Conservation (phyloP, 2,888 invertebrate genomes). For the Patella ulyssiponensis region DNA sequence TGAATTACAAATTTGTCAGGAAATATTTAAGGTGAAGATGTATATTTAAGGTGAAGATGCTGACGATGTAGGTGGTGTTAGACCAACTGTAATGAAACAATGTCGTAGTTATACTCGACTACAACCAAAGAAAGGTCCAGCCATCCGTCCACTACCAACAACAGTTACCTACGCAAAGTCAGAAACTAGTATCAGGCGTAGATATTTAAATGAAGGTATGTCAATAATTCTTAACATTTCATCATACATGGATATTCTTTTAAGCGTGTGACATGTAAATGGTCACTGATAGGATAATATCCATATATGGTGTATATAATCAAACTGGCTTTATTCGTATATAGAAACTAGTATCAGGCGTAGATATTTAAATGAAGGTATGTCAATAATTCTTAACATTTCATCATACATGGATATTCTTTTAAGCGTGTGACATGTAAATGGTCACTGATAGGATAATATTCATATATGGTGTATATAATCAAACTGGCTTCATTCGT, state of each 20-base stretch:
- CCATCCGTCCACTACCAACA: slow-evolving; percentile 61
- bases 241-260: no score
- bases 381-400: not conserved
- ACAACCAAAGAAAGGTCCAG: slow-evolving; percentile 61
- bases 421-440: no score
- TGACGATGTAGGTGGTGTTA: slow-evolving; percentile 66
- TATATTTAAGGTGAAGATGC: slow-evolving; percentile 58
- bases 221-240: not conserved
- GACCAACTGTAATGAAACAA: slow-evolving; percentile 60
- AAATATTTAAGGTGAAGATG: not conserved
- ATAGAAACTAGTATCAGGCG: slow-evolving; percentile 23
- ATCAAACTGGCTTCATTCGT: no score
- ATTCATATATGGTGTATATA: no score
- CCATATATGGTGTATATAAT: no score
- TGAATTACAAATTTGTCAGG: no score
- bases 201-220: slow-evolving; percentile 14
- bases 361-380: slow-evolving; percentile 21
- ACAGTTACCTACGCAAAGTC: slow-evolving; percentile 45
- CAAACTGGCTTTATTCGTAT: no score
- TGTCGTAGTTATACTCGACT: slow-evolving; percentile 52
- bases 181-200: slow-evolving; percentile 28
- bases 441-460: no score
- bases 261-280: no score
- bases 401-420: not conserved
- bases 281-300: no score